These are phyloP conservation scores for Euleptes europaea DNA, from an alignment of 2,113 vertebrate genomes.

Conservation along the genomic window DNA sequence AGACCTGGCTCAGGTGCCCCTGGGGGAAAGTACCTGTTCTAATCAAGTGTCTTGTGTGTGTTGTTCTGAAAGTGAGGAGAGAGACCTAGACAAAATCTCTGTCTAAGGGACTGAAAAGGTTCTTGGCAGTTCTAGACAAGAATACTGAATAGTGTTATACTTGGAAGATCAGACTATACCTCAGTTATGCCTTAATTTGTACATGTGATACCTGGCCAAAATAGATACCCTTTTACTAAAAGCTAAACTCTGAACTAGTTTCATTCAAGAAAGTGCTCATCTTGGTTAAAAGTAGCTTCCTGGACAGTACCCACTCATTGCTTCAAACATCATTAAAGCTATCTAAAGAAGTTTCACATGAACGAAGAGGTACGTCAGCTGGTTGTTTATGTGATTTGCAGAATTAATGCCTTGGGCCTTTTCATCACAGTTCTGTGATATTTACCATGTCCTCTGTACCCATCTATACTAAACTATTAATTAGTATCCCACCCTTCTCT, in stretches of 20 bases:
- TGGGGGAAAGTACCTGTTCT: too few relatives aligned
- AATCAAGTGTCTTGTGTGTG: too few relatives aligned
- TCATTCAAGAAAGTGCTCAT: background rate
- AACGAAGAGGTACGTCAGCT: background rate
- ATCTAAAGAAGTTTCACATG: background rate
- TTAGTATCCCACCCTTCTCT: too few relatives aligned
- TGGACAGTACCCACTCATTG: background rate
- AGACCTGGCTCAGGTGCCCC: too few relatives aligned
- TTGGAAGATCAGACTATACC: background rate
- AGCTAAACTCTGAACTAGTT: background rate
- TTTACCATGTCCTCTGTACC: background rate
- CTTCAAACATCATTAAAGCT: background rate
- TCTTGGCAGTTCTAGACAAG: too few relatives aligned
- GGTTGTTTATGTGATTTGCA: background rate
- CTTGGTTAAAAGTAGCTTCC: background rate
- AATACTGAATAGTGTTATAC: too few relatives aligned
- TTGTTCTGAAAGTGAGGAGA: too few relatives aligned
- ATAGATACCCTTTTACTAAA: background rate
- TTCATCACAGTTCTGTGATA: background rate
- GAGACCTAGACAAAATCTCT: too few relatives aligned
- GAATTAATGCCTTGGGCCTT: background rate
- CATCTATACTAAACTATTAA: background rate
- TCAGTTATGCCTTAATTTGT: background rate
- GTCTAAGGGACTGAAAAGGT: too few relatives aligned
- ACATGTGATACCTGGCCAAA: background rate